These are phyloP conservation scores for Phoronis australis DNA, from an alignment of 2,888 invertebrate species.

Conservation along the genomic window DNA sequence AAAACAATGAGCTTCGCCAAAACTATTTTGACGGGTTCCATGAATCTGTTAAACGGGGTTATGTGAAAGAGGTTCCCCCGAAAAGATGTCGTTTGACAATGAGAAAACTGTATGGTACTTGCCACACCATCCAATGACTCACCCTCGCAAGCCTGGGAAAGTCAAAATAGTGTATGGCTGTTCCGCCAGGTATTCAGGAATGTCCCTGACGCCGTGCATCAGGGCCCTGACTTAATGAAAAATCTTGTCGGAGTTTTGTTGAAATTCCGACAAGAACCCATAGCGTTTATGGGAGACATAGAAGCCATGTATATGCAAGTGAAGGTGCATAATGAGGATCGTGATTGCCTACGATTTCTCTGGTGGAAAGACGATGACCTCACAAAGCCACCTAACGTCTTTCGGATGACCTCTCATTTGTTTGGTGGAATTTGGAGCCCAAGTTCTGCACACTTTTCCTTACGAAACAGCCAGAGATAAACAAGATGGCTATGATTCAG, in stretches of 20 bases:
- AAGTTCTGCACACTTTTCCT: background rate
- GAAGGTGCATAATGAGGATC: too few relatives aligned
- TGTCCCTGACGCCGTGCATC: conserved; percentile 5
- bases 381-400: too few relatives aligned
- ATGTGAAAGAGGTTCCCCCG: background rate
- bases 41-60: background rate
- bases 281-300: too few relatives aligned
- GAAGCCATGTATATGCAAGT: too few relatives aligned
- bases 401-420: conserved; percentile 1
- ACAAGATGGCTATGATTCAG: background rate
- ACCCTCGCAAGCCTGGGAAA: conserved; percentile 5
- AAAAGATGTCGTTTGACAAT: too few relatives aligned
- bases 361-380: too few relatives aligned
- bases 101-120: too few relatives aligned
- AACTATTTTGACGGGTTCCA: background rate
- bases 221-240: conserved; percentile 12
- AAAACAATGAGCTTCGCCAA: background rate
- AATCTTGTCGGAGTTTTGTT: conserved; percentile 1
- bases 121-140: too few relatives aligned
- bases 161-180: background rate
- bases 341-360: conserved; percentile 3
- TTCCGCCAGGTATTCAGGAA: background rate
- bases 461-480: conserved; percentile 2
- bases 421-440: conserved; percentile 2
- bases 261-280: too few relatives aligned